A percentile compares a stretch with the other conserved stretches of the same genome.
Evolutionary conservation across 2,888 invertebrate genomes (phyloP).

Genomic region (Cancer borealis): DNA sequence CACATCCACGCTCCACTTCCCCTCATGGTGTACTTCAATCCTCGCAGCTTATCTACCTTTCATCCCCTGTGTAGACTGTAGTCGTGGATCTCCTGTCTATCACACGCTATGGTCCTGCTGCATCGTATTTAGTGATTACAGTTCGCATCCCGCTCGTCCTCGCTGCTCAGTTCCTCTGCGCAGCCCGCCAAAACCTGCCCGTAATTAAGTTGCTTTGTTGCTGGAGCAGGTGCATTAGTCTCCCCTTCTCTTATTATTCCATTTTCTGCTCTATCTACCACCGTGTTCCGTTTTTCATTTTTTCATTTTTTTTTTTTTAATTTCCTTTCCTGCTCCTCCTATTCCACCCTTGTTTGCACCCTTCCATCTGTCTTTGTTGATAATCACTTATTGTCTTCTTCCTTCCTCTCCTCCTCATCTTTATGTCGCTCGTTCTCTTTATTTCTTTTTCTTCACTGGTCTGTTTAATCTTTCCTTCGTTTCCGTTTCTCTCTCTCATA

Average conservation of each 20-base stretch:
- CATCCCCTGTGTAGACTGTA: background rate
- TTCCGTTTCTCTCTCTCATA: background rate
- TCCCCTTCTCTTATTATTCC: constrained; percentile 12
- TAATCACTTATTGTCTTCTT: constrained; percentile 15
- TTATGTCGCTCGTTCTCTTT: background rate
- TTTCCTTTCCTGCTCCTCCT: background rate
- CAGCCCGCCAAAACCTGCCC: background rate
- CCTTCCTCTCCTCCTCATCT: background rate
- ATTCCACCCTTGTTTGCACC: constrained; percentile 1
- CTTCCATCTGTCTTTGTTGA: constrained; percentile 20
- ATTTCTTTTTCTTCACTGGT: background rate
- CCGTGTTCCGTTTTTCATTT: background rate
- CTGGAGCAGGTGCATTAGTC: constrained; percentile 21
- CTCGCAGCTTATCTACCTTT: background rate
- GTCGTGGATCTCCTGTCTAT: background rate
- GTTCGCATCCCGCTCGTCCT: background rate
- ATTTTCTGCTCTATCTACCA: constrained; percentile 29
- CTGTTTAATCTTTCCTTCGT: background rate
- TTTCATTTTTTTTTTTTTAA: background rate
- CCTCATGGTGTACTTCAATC: background rate
- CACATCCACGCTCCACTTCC: background rate
- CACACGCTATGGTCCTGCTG: background rate
- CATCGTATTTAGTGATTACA: background rate
- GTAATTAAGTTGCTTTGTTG: constrained; percentile 34
- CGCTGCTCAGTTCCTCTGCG: background rate